These are phyloP conservation scores for Salticus scenicus DNA, from an alignment of 2,888 invertebrate species.

Conservation along the genomic window DNA sequence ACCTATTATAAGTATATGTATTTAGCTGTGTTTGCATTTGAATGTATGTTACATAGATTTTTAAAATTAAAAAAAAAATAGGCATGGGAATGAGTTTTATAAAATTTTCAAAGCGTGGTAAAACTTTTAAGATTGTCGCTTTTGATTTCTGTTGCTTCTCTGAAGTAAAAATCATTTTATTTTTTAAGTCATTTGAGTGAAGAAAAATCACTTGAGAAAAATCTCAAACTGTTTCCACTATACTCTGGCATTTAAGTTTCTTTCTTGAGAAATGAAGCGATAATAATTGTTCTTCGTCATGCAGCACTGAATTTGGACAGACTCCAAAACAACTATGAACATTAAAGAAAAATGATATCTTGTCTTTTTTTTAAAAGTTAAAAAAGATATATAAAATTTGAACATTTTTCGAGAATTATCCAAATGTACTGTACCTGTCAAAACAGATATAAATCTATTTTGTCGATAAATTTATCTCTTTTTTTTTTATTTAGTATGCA, in stretches of 20 bases:
- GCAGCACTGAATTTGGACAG: slow-evolving; percentile 27
- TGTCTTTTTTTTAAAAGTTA: not conserved
- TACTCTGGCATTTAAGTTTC: slow-evolving; percentile 31
- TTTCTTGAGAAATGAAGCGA: slow-evolving; percentile 45
- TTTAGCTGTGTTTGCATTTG: too few species aligned
- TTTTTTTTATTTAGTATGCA: too few species aligned
- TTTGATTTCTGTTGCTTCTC: not conserved
- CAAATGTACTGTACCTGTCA: too few species aligned
- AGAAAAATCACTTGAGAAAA: slow-evolving; percentile 6
- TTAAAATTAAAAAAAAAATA: too few species aligned
- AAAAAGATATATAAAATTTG: too few species aligned
- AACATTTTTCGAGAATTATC: too few species aligned
- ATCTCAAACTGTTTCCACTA: slow-evolving; percentile 17
- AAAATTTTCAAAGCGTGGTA: not conserved
- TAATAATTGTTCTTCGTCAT: slow-evolving; percentile 30
- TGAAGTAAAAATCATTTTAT: not conserved
- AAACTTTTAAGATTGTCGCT: not conserved
- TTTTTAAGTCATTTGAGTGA: not conserved
- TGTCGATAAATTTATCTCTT: too few species aligned
- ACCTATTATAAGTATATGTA: too few species aligned
- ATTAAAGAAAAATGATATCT: slow-evolving; percentile 10
- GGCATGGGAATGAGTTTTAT: too few species aligned
- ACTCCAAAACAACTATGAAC: slow-evolving; percentile 27
- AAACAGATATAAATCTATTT: too few species aligned
- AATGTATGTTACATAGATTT: too few species aligned